Evolutionary conservation across 2,888 invertebrate genomes (phyloP).

Genomic region (Drosophila anomelani): DNA sequence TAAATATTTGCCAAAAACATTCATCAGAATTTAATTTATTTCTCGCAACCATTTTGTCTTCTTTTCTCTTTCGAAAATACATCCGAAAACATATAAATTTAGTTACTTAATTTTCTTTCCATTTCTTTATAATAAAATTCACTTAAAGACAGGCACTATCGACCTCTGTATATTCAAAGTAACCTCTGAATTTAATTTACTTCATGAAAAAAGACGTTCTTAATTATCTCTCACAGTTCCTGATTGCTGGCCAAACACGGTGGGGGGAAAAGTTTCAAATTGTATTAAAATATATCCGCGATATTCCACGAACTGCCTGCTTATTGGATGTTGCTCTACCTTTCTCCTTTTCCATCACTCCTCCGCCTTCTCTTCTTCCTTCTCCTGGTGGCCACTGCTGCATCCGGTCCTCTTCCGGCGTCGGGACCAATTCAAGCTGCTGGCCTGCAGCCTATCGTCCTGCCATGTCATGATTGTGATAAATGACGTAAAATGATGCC

Average conservation of each 20-base stretch:
- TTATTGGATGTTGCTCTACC: constrained; percentile 24
- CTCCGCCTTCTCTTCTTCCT: not conserved
- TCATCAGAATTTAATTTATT: too few species aligned
- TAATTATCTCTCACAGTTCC: constrained; percentile 43
- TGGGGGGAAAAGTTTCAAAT: constrained; percentile 37
- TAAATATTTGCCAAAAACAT: too few species aligned
- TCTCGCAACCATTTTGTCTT: too few species aligned
- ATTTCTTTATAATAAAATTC: not conserved
- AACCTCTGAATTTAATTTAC: constrained; percentile 22
- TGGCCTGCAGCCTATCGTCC: constrained; percentile 55
- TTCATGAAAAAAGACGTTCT: constrained; percentile 42
- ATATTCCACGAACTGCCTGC: constrained; percentile 39
- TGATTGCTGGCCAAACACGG: constrained; percentile 62
- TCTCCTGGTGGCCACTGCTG: constrained; percentile 19
- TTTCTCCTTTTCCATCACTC: not conserved
- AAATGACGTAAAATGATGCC: constrained; percentile 79
- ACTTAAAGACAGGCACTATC: not conserved
- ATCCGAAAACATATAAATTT: not conserved
- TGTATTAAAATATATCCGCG: constrained; percentile 61
- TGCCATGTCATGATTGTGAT: constrained; percentile 77
- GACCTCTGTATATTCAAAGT: not conserved
- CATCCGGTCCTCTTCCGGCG: constrained; percentile 24
- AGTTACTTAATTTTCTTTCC: not conserved
- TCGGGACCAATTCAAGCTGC: constrained; percentile 31
- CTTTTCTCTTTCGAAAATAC: too few species aligned